A percentile compares a stretch with the other conserved stretches of the same genome.
Evolutionary conservation across 2,888 invertebrate species (phyloP).

Genomic region (Zeuzera pyrina): DNA sequence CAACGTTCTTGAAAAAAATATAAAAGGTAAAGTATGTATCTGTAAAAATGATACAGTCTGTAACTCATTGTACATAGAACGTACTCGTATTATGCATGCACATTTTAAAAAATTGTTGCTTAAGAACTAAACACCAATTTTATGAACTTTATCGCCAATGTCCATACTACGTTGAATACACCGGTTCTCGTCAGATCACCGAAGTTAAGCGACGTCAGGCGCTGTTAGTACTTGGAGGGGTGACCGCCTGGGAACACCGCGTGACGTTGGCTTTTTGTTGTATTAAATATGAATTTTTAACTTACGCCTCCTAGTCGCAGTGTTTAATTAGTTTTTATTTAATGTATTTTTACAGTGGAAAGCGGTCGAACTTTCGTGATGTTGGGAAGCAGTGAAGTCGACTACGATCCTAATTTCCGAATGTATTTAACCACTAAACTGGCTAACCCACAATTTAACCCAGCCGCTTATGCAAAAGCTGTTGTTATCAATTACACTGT

Average conservation of each 20-base stretch:
- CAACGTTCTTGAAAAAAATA: constrained; percentile 88
- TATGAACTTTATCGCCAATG: no score
- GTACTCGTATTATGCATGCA: no score
- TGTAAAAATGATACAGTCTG: no score
- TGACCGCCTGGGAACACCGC: constrained; percentile 21
- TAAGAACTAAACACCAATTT: no score
- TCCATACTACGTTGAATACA: constrained; percentile 19
- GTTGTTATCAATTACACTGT: constrained; percentile 94
- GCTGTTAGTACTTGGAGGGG: constrained; percentile 20
- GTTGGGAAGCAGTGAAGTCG: constrained; percentile 91
- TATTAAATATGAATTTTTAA: no score
- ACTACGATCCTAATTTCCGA: constrained; percentile 90
- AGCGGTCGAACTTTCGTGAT: constrained; percentile 87
- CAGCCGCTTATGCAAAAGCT: constrained; percentile 88
- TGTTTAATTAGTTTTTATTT: constrained; percentile 1
- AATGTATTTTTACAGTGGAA: constrained; percentile 44
- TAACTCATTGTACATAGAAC: no score
- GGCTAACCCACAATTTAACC: constrained; percentile 89
- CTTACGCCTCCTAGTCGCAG: no score
- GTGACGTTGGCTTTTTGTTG: constrained; percentile 15
- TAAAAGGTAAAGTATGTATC: constrained; percentile 76
- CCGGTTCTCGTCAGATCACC: constrained; percentile 22
- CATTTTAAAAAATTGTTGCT: no score
- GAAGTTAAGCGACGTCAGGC: constrained; percentile 21
- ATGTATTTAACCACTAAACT: constrained; percentile 93